Evolutionary conservation across 2,797 vertebrate species (phyloP), one percentile per base, ranked within the genome.

Genomic region (Chelidonichthys spinosus): DNA sequence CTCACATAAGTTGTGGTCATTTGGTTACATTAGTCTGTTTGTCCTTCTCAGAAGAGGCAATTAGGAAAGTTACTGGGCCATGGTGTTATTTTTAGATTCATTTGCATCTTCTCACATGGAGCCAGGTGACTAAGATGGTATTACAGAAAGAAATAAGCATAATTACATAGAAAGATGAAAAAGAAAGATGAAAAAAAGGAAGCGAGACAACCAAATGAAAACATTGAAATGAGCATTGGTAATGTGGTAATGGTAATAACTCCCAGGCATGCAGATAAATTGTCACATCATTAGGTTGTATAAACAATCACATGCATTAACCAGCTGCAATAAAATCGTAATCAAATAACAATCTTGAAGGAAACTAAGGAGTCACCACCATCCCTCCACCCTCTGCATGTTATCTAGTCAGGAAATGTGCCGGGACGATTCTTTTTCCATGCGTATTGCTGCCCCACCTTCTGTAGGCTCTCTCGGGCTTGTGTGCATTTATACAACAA

Each of bases 321-420:
- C 32, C 59, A 73, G 36, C 56, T 76, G 58, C 63, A 83, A 73
- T 71, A 63, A 78, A 84, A 59, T 56, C 58, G 72, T 76, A 79
- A 85, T 84, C 49, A 76, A 80, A 88, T 68, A 73, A 81, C 78
- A 40, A 46, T 11, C 9, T 61, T 58, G 36, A 80, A 74, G 76
- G 42, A 58, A 69, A 50, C 55, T 11, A 13, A 2, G 37, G 72
- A 79, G 46, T 68, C 65, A 75, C 54, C 63, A 63, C 56, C 25
- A 40, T 42, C 46, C 44, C 76, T 72, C 69, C 17, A 63, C 65
- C 60, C 54, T 11, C 42, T 69, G 17, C 47, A 50, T 69, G 52
- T 73, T 59, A 79, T 74, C 39, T 17, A 61, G 35, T 36, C 66
- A 79, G 72, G 64, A 80, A 78, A 73, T 67, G 46, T 66, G 79